A percentile compares a stretch with the other conserved stretches of the same genome.
phyloP scores from a whole-genome alignment of 1,140 invertebrate genomes.

The Eupeodes corollae region DNA sequence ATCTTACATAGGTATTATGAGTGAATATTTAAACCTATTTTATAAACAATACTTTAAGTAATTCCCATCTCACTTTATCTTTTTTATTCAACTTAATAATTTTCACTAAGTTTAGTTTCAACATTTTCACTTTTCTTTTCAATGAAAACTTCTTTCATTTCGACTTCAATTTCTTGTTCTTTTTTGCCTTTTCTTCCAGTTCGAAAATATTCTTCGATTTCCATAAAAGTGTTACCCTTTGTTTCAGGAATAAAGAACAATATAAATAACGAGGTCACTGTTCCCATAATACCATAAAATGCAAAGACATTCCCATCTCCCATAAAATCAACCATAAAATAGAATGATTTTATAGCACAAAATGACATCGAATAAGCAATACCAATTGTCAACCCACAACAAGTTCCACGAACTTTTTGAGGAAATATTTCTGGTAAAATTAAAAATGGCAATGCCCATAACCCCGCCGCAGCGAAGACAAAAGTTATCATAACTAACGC shows the following conservation, averaged over 20 bases:
- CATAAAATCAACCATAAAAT: constrained; percentile 43
- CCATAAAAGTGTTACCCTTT: constrained; percentile 59
- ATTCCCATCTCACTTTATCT: too few species aligned
- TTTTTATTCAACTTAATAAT: too few species aligned
- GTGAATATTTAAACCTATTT: too few species aligned
- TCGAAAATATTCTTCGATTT: constrained; percentile 53
- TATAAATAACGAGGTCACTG: constrained; percentile 58
- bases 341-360: constrained; percentile 62
- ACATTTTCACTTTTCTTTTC: too few species aligned
- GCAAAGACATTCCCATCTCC: constrained; percentile 57
- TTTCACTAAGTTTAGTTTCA: too few species aligned
- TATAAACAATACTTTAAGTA: too few species aligned
- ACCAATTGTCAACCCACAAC: constrained; percentile 52
- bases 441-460: constrained; percentile 59
- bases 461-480: constrained; percentile 49
- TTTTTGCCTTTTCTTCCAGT: constrained; percentile 11
- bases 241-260: constrained; percentile 66
- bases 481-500: constrained; percentile 47
- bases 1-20: too few species aligned
- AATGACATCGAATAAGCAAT: constrained; percentile 62
- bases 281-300: constrained; percentile 55
- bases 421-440: constrained; percentile 68
- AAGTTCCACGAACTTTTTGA: constrained; percentile 49
- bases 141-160: constrained; percentile 24
- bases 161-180: constrained; percentile 8